Evolutionary conservation across 2,797 vertebrate species (phyloP), one percentile per base, ranked within the genome.

Genomic region (Melanotaenia nigrans): DNA sequence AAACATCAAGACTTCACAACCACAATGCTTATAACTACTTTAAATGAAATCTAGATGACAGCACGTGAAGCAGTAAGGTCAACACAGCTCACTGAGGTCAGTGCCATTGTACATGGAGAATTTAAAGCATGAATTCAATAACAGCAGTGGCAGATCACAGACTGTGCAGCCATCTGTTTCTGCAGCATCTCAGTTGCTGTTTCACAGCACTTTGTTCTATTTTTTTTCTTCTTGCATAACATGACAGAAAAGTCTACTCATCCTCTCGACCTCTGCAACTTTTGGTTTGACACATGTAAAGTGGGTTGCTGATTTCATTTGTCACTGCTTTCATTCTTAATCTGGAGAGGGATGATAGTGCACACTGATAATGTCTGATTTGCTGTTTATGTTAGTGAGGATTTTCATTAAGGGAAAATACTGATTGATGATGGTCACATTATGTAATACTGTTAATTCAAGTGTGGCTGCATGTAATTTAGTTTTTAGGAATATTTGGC

Each of bases 111-210:
- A 20, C 11, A 10, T 36, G 22, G 32, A 28, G 61, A 65, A 73
- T 62, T 61, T 61, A 73, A 71, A 73, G 61, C 47, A 8, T 53
- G 47, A 18, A 45, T 60, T 75, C 45, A 51, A 69, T 25, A 82
- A 40, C 62, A 71, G 62, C 42, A 47, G 62, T n/a, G 62, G 53
- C 73, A 76, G 71, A 68, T 76, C 51, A 20, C 88, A 89, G 79
- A 81, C 85, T 86, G 82, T 71, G 80, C 62, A 75, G 65, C 90
- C 88, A 90, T 92, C 90, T 92, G 88, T 72, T 59, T 85, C 28
- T 1, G 6, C 16, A 71, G 78, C 73, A 75, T 59, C 75, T 51
- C 61, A 63, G 72, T 75, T 82, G 63, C 60, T 78, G 71, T 85
- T 61, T 85, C 85, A 87, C 75, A 73, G 72, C 65, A 51, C 42